Base-by-base conservation (phyloP, 2,113 vertebrate genomes). In the Salvelinus alpinus region DNA sequence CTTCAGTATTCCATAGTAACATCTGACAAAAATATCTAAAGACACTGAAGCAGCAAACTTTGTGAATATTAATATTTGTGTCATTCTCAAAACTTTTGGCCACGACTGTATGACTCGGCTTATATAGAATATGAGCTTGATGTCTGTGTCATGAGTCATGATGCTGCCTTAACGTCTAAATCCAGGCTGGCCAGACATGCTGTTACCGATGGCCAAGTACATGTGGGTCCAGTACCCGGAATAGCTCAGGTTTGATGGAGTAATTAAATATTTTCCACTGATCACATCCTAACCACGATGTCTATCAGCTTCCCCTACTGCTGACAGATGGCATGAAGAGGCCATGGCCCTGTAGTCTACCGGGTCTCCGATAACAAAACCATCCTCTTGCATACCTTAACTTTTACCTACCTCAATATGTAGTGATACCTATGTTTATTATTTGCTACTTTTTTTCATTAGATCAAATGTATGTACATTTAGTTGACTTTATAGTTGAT, bases 341-440 rank as follows among this genome's bases (percentile, higher is more conserved):
- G 14, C 48, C 48, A 51, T 51, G 14, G 14, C 12, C 48, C 14
- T 51, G 3, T 13, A 1, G 14, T 54, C 51, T 18, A 18, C 16
- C 18, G 51, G 51, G 51, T 54, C 16, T 54, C 12, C 3, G 51
- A 13, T 18, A 54, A 54, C 51, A 54, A 54, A 84, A 81, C 65
- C 71, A 48, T 84, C 70, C 62, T 78, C 66, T 54, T 27, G 64
- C 51, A 64, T 73, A 81, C 79, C 71, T 5, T 54, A 54, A 72
- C 77, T 64, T 74, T 79, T 38, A 84, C 77, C 83, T 84, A 84
- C 83, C 83, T 84, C 83, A 82, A 66, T 72, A 57, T 81, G 74
- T 65, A 70, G 16, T 18, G 51, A 16, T 4, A 54, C 3, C 51
- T 54, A 1, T 54, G 16, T 54, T 54, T 54, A 54, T 54, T 67